Base-by-base conservation (phyloP, 2,797 vertebrate genomes). In the Myotis daubentonii region DNA sequence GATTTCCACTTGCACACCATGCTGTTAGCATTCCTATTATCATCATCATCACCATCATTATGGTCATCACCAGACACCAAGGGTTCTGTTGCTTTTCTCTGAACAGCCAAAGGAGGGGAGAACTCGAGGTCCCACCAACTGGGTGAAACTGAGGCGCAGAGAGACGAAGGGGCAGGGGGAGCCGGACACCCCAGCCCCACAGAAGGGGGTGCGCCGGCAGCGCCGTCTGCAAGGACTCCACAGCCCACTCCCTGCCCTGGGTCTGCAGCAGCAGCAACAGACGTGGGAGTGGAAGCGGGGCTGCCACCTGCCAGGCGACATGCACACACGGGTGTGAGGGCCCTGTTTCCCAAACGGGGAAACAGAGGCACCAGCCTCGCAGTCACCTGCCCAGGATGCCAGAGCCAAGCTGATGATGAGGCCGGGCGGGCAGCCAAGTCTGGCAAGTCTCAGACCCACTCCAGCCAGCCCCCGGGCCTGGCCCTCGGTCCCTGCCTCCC, bases 251-350 rank as follows among this genome's bases (percentile, higher is more conserved):
- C 33, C 47, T 6, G 5, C 20, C 30, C 5, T 3, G 49, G 49
- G 2, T 44, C 60, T 30, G 33, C 60, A 33, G 17, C 36, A 20
- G 23, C 41, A 8, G 57, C 19, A 47, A 19, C 3, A 11, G n/a
- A 5, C 15, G 4, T 16, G 2, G 20, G 2, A 55, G 78, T 19
- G 1, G 19, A 30, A 16, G 1, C 22, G 0, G 57, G 30, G 44
- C 19, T 2, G 10, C 0, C 4, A 0, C 5, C 0, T 5, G 23
- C 68, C 68, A 6, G 30, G 60, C 4, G 1, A 6, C 0, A 33
- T 7, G 60, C 84, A 15, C 44, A 4, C 0, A 0, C 60, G 1
- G 30, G 55, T 2, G 5, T 6, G 75, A 51, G 17, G 6, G 3
- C 20, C 44, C 10, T 19, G 0, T 9, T 49, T 49, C 62, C 82